Percentiles rank a stretch among this genome's conserved stretches.
Conservation (phyloP, 2,113 vertebrate genomes). For the Psittacara wagleri region DNA sequence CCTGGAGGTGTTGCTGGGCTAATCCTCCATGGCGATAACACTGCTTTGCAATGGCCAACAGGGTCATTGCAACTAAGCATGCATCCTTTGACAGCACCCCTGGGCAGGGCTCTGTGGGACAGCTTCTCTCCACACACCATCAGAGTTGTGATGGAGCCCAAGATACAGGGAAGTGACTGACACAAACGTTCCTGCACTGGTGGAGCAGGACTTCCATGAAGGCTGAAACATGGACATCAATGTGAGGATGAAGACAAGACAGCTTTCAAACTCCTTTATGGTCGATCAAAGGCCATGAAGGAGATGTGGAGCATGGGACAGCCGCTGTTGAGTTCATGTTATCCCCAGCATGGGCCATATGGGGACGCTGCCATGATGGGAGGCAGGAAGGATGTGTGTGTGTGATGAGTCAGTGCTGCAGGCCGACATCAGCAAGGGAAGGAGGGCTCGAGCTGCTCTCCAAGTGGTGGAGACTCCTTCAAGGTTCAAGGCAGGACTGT, state of each 20-base stretch:
- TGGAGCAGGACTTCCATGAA: neutral
- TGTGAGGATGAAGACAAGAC: accelerated
- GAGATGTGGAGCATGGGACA: neutral
- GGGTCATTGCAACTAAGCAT: neutral
- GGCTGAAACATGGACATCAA: neutral
- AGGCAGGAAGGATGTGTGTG: neutral
- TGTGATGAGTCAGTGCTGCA: neutral
- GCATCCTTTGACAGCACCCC: neutral
- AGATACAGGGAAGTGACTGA: neutral
- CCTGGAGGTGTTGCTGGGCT: neutral
- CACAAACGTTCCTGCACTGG: neutral
- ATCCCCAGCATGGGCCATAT: neutral
- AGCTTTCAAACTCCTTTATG: neutral
- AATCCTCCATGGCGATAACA: neutral
- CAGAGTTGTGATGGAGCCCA: neutral
- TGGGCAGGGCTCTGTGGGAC: neutral
- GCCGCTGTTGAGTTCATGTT: accelerated
- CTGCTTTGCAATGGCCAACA: neutral
- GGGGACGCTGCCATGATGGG: neutral
- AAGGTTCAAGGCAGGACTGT: neutral
- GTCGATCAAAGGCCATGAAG: neutral
- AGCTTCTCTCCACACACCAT: neutral
- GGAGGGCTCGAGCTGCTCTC: neutral
- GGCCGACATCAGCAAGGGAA: neutral
- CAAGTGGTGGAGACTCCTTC: neutral